Percentiles rank a stretch among this genome's conserved stretches.
These are phyloP conservation scores for Palaemon carinicauda DNA, from an alignment of 1,140 invertebrate species.

Conservation along the genomic window DNA sequence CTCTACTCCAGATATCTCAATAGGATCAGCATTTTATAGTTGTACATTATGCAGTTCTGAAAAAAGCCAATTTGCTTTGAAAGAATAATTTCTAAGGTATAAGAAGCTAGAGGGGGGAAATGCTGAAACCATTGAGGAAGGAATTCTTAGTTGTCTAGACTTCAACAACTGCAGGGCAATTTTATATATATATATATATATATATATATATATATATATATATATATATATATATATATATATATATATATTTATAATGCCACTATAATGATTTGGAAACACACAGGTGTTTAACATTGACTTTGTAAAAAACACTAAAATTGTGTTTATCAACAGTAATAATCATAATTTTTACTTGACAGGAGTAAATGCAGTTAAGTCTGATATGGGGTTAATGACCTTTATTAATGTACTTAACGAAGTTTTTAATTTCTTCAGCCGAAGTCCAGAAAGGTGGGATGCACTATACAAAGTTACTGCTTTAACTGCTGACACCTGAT, in stretches of 20 bases:
- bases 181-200: no score
- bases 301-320: background rate
- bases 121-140: background rate
- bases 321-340: slow-evolving; percentile 16
- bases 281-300: slow-evolving; percentile 1
- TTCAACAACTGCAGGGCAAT: slow-evolving; percentile 3
- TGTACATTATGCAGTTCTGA: background rate
- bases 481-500: background rate
- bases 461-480: background rate
- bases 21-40: background rate
- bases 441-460: background rate
- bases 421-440: slow-evolving; percentile 18
- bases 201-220: no score
- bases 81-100: background rate
- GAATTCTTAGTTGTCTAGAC: background rate
- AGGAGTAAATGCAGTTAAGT: background rate
- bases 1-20: background rate
- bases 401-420: background rate
- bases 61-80: background rate
- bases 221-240: no score
- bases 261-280: background rate
- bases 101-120: background rate
- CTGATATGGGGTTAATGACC: background rate
- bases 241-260: slow-evolving; percentile 9
- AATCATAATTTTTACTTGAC: slow-evolving; percentile 4